Base-by-base conservation (phyloP, 2,888 invertebrate species). In the Podotricha telesiphe region DNA sequence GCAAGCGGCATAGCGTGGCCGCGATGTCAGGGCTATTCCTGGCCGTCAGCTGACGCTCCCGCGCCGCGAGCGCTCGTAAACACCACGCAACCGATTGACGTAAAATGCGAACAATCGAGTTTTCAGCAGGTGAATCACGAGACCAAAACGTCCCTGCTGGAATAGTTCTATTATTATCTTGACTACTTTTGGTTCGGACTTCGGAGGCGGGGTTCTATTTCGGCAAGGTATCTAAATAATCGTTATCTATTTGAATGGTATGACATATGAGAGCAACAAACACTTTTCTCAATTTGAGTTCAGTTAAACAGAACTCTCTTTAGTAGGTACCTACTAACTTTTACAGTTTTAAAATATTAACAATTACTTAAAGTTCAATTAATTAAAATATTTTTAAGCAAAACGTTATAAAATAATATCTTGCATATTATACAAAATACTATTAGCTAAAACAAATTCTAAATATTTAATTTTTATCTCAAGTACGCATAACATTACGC, bases 11-110 rank as follows among this genome's bases (percentile, higher is more conserved):
- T 91, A 89, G 89, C 91, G 90, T 90, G 88, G 87, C 89, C 87
- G 89, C 90, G 86, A 87, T 91, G 92, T 93, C 93, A 93, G 91
- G 87, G 90, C 91, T 93, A 93, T 92, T 92, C 90, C 90, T 87
- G 91, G 89, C 88, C 83, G 86, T 91, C 92, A 92, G 92, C 92
- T 92, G 93, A 92, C 89, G 91, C 82, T 85, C 87, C 88, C 86
- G 86, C 80, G 83, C 82, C 78, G 77, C 78, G 86, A 76, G 78
- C 78, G 76, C 79, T 86, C 88, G 91, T 92, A 91, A 91, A 91
- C 91, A 91, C 89, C 90, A 89, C 91, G 90, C 88, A 87, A 88
- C 84, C 87, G 83, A 89, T 91, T 92, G 92, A 92, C 91, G 92
- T 91, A 91, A 85, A 89, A 88, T 86, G 86, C 83, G 90, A 91